These are phyloP conservation scores for Limnephilus lunatus DNA, from an alignment of 2,888 invertebrate species.

Conservation along the genomic window DNA sequence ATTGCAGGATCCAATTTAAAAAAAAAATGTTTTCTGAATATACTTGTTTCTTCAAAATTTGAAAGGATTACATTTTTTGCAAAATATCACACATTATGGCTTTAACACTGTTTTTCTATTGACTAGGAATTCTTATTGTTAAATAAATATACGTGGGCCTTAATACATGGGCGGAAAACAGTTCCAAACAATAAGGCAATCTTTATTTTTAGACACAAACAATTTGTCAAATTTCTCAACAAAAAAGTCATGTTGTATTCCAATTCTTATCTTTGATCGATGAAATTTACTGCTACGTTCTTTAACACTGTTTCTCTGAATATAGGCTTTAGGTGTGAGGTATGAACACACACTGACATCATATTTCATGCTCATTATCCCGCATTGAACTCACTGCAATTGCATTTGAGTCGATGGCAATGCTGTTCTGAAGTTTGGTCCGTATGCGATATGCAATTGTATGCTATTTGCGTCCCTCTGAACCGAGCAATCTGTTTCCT, in stretches of 20 bases:
- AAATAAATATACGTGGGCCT: too few species aligned
- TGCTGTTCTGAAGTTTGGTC: background rate
- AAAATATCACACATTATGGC: too few species aligned
- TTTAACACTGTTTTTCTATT: too few species aligned
- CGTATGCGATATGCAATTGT: background rate
- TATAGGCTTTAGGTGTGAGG: background rate
- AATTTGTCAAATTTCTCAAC: background rate
- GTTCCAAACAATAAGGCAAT: too few species aligned
- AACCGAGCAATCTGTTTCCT: slow-evolving; percentile 25
- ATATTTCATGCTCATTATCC: background rate
- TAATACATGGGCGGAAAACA: too few species aligned
- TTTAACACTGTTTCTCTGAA: background rate
- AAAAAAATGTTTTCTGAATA: too few species aligned
- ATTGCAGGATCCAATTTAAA: too few species aligned
- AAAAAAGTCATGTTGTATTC: background rate
- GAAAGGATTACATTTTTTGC: too few species aligned
- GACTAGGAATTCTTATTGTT: too few species aligned
- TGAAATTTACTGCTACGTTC: background rate
- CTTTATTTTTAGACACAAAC: too few species aligned
- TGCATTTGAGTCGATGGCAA: background rate
- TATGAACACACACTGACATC: too few species aligned
- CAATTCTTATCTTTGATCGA: background rate
- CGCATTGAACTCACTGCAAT: background rate
- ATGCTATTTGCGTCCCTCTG: background rate
- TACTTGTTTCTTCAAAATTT: too few species aligned